Conservation (phyloP, 2,113 vertebrate species). For the Alexandromys fortis region DNA sequence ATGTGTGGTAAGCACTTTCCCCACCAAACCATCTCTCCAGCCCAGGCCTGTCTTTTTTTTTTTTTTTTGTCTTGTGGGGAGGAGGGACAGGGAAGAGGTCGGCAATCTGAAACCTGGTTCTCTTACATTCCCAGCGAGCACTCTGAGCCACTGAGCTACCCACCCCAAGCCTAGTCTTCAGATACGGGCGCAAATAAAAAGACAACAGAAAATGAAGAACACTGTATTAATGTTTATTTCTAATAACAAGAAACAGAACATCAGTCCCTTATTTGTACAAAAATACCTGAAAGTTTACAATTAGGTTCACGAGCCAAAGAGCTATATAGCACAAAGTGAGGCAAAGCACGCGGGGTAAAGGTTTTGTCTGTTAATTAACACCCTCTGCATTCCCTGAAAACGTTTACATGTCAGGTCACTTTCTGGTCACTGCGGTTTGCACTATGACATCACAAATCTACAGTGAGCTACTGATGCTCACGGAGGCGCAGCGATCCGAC, state of each 20-base stretch:
- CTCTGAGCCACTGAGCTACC: too few relatives aligned
- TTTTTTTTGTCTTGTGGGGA: rapidly evolving
- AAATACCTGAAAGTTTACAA: slow-evolving; percentile 99
- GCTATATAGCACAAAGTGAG: slow-evolving; percentile 93
- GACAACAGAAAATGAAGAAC: slow-evolving; percentile 87
- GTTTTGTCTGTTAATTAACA: slow-evolving; percentile 90
- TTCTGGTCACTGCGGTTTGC: slow-evolving; percentile 87
- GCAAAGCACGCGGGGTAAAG: slow-evolving; percentile 92
- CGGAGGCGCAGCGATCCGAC: slow-evolving; percentile 83
- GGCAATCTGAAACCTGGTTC: too few relatives aligned
- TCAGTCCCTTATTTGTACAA: slow-evolving; percentile 99
- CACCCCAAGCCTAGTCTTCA: neutral
- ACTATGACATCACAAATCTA: slow-evolving; percentile 86
- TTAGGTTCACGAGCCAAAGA: slow-evolving; percentile 94
- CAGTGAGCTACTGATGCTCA: slow-evolving; percentile 85
- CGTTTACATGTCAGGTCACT: slow-evolving; percentile 83
- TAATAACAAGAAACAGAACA: slow-evolving; percentile 98
- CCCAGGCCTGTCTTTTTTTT: neutral
- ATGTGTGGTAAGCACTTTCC: neutral
- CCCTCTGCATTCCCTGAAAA: slow-evolving; percentile 93
- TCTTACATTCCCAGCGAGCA: neutral
- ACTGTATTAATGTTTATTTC: slow-evolving; percentile 98
- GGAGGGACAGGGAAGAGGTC: neutral
- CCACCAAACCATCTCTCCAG: neutral
- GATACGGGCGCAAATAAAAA: neutral